Evolutionary conservation across 2,113 vertebrate species (phyloP).

Genomic region (Crypturellus undulatus): DNA sequence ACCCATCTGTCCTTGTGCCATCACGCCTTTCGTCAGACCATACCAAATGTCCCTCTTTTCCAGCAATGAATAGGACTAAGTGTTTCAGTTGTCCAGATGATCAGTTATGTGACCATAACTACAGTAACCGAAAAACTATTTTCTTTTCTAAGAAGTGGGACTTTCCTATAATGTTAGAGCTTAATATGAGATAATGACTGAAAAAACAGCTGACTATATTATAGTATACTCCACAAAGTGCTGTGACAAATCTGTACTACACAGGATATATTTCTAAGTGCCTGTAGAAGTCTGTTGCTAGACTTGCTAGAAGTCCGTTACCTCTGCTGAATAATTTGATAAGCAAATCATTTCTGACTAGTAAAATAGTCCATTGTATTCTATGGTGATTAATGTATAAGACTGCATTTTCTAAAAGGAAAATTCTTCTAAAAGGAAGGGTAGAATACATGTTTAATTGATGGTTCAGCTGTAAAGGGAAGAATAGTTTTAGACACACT

Average conservation of each 20-base stretch:
- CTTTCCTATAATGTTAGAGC: neutral
- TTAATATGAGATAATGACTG: neutral
- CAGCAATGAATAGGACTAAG: neutral
- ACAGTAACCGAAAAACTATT: neutral
- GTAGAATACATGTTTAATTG: accelerated
- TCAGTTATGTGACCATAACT: neutral
- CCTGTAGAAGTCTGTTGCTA: neutral
- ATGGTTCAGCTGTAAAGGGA: neutral
- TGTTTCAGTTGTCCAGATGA: neutral
- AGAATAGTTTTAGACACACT: neutral
- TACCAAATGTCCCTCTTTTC: neutral
- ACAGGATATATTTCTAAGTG: neutral
- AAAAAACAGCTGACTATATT: neutral
- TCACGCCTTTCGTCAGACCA: neutral
- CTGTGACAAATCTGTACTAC: neutral
- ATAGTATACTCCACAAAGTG: neutral
- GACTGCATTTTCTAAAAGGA: neutral
- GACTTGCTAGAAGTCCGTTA: neutral
- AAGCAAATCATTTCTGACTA: neutral
- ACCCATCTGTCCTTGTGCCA: neutral
- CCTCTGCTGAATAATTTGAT: neutral
- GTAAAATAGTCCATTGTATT: neutral
- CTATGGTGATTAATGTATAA: neutral
- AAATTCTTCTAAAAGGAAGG: accelerated
- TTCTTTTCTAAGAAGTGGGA: neutral